These are phyloP conservation scores for Channa argus DNA, from an alignment of 2,113 vertebrate species.

Conservation along the genomic window DNA sequence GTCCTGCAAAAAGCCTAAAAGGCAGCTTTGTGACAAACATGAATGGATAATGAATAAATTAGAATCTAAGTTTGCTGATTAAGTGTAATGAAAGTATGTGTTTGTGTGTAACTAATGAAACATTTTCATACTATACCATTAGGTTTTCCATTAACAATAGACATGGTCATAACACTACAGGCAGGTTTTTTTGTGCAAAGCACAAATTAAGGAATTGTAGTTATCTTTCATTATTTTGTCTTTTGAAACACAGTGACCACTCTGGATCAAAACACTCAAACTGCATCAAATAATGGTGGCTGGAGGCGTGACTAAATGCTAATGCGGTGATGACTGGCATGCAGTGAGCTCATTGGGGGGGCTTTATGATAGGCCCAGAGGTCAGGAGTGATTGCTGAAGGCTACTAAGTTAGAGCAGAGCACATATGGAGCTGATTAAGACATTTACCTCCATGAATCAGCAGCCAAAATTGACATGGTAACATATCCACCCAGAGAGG, in stretches of 20 bases:
- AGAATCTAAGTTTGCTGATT: constrained; percentile 6
- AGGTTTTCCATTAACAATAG: too few species aligned
- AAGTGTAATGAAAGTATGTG: background rate
- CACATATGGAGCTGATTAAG: constrained; percentile 73
- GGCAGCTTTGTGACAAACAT: constrained; percentile 23
- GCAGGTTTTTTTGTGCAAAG: background rate
- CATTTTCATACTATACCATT: too few species aligned
- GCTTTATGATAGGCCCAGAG: constrained; percentile 50
- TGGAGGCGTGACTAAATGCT: constrained; percentile 43
- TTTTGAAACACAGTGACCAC: background rate
- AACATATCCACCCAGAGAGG: constrained; percentile 35
- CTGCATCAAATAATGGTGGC: constrained; percentile 13
- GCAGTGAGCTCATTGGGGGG: constrained; percentile 3
- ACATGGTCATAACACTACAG: too few species aligned
- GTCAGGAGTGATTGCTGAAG: constrained; percentile 59
- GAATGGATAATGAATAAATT: constrained; percentile 36
- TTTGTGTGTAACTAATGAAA: background rate
- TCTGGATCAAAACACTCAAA: background rate
- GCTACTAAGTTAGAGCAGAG: constrained; percentile 44
- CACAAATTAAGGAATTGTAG: background rate
- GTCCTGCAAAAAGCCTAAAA: constrained; percentile 32
- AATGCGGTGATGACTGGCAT: constrained; percentile 2
- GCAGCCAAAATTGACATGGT: constrained; percentile 37
- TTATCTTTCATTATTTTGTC: constrained; percentile 15
- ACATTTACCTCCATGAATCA: constrained; percentile 60